Base-by-base conservation (phyloP, 2,888 invertebrate genomes). In the Hydriomena furcata region DNA sequence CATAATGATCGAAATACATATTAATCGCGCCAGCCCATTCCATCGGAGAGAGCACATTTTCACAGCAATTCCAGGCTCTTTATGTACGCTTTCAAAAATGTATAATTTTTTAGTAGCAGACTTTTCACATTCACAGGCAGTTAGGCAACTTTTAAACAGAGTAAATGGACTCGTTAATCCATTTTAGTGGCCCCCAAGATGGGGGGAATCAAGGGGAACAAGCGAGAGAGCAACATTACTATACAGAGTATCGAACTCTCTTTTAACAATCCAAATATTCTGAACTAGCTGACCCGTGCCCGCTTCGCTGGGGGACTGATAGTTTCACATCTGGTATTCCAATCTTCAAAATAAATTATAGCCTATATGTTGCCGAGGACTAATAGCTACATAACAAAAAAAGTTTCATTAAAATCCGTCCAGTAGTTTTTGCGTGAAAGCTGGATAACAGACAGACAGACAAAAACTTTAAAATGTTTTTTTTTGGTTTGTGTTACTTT, bases 181-280 rank as follows among this genome's bases (percentile, higher is more conserved):
- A 54, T 67, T 67, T 71, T 75, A 66, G 65, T 70, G 71, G 74
- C 71, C 65, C 70, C 31, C 60, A 71, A 65, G 52, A 52, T 41
- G 61, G 51, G 53, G 48, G 49, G 49, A 45, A 44, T 52, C 36
- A 56, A 44, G 55, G 54, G 49, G 49, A 37, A 30, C 12, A 34
- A 28, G 24, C 40, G 31, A 17, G 3, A 25, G 44, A 37, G 40
- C 17, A 13, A 13, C 31, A 24, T 25, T 24, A 23, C 11, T 10
- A 23, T n/a, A 21, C 21, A n/a, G 20, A 10, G 17, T 28, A 17
- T 10, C 6, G 24, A 8, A 24, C 17, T n/a, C n/a, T n/a, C n/a
- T n/a, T n/a, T n/a, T n/a, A n/a, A n/a, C n/a, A n/a, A n/a, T n/a
- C n/a, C n/a, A n/a, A n/a, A n/a, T n/a, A n/a, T n/a, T n/a, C n/a